Evolutionary conservation across 2,888 invertebrate species (phyloP).

Genomic region (Carcina quercana): DNA sequence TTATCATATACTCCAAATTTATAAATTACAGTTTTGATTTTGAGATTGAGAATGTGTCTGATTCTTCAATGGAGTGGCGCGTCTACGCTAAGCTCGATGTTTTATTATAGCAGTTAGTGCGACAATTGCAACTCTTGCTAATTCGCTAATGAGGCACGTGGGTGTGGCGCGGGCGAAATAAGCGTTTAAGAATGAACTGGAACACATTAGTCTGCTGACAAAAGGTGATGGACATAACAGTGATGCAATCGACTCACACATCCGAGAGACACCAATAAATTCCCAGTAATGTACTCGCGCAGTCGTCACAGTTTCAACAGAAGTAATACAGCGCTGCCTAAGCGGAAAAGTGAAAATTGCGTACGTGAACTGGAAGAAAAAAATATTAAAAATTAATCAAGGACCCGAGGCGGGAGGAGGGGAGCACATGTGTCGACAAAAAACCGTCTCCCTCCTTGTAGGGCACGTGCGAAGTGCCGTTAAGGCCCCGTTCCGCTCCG

Average conservation of each 20-base stretch:
- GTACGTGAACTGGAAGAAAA: slow-evolving; percentile 73
- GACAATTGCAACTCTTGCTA: slow-evolving; percentile 65
- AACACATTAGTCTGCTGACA: slow-evolving; percentile 48
- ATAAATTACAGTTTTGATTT: too few species aligned
- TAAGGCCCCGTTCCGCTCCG: slow-evolving; percentile 57
- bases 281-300: slow-evolving; percentile 31
- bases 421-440: slow-evolving; percentile 71
- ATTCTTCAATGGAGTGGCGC: slow-evolving; percentile 18
- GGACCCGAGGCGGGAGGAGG: slow-evolving; percentile 32
- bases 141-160: slow-evolving; percentile 71
- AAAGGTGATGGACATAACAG: slow-evolving; percentile 32
- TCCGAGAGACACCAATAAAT: slow-evolving; percentile 35
- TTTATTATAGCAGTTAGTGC: slow-evolving; percentile 57
- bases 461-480: slow-evolving; percentile 68
- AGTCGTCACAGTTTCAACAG: slow-evolving; percentile 20
- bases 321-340: slow-evolving; percentile 35
- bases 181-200: slow-evolving; percentile 50
- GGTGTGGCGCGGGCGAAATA: slow-evolving; percentile 71
- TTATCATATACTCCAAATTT: too few species aligned
- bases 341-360: slow-evolving; percentile 70
- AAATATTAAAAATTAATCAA: slow-evolving; percentile 75
- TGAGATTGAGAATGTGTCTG: too few species aligned
- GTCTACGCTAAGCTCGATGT: slow-evolving; percentile 40
- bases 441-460: slow-evolving; percentile 58
- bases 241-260: slow-evolving; percentile 28